Base-by-base conservation (phyloP, 2,888 invertebrate species). In the Oscheius sp. region DNA sequence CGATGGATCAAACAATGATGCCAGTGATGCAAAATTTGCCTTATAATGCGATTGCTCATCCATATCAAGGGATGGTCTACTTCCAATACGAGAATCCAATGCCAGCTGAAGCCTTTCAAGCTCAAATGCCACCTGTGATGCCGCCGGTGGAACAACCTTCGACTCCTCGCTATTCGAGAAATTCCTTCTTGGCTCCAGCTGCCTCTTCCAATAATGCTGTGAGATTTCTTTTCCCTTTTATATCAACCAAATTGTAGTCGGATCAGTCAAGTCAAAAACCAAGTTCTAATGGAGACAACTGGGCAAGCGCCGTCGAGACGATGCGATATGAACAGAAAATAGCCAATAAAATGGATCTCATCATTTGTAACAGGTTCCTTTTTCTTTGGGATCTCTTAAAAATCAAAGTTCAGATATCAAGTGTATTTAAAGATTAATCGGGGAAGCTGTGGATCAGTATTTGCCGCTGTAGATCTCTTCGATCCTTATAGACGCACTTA, bases 361-460 rank as follows among this genome's bases (percentile, higher is more conserved):
- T 79, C 31, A 68, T 80, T n/a, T 73, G 74, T 55, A 58, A 72
- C 25, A 52, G 80, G 73, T 80, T 63, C 5, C 10, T 23, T 57
- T 10, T 42, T 17, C 25, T 64, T 10, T 12, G 3, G 3, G 15
- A 10, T 12, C 27, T 45, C 64, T 37, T n/a, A 17, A 58, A 33
- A 10, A 20, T 10, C n/a, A 39, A n/a, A n/a, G 27, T 73, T 69
- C 39, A 80, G 79, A 42, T 79, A 73, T 57, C 68, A 69, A 46
- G 75, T 80, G n/a, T 39, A 74, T 17, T 68, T 72, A 20, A 74
- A 78, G 50, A 78, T 82, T 52, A 75, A 68, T 48, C 63, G 72
- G 46, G 82, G 82, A 25, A 73, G 79, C 4, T 82, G 77, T 63
- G 82, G 82, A 12, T 61, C 74, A 15, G 79, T 79, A 45, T 82